Evolutionary conservation across 2,797 vertebrate species (phyloP), one percentile per base, ranked within the genome.

Genomic region (Pseudochaenichthys georgianus): DNA sequence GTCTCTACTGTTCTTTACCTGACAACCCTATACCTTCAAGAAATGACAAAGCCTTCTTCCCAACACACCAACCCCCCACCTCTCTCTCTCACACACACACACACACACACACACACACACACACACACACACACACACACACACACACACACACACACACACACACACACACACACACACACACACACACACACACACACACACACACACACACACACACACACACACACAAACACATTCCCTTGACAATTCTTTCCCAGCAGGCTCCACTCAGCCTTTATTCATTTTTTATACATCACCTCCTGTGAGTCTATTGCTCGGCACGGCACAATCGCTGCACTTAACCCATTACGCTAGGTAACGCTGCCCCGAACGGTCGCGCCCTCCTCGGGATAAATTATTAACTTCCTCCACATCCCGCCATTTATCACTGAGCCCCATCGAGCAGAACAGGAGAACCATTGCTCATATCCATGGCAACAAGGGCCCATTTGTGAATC

Each of bases 191-290:
- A n/a, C n/a, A n/a, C n/a, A n/a, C n/a, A n/a, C n/a, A n/a, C n/a
- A n/a, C n/a, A n/a, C n/a, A n/a, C n/a, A n/a, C 34, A 38, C 34
- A 12, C 63, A 34, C 21, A 21, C 21, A 21, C 21, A 21, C 21
- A 54, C 58, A 60, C 54, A 73, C 46, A 76, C 70, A 63, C 73
- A n/a, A 42, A 62, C 75, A 70, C 78, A 65, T 65, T 82, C 90
- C 81, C 85, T 52, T 94, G 95, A 95, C 95, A 94, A 94, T 94
- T 85, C 91, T 88, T 93, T 93, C 93, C 91, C 94, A 93, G 95
- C 91, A 95, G 92, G 88, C 78, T 78, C 85, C 87, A 86, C 91
- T 95, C 95, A 96, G 97, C 91, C 96, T 97, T 97, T 96, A 98
- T 97, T 97, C 96, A 97, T 97, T 95, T 91, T 90, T 93, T 82